These are phyloP conservation scores for Archocentrus centrarchus DNA, from an alignment of 2,113 vertebrate genomes.

Conservation along the genomic window DNA sequence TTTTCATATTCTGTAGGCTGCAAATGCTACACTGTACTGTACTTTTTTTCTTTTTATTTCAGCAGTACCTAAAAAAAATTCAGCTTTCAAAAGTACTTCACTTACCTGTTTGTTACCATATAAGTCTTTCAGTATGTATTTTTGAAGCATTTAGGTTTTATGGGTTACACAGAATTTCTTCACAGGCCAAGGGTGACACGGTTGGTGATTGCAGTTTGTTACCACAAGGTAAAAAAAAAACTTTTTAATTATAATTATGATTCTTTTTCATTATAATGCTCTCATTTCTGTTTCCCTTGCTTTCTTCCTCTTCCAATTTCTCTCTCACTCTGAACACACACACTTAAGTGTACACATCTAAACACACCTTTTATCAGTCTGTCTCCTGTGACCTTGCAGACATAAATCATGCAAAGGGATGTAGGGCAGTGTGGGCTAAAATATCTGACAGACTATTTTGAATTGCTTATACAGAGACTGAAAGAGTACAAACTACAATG, in stretches of 20 bases:
- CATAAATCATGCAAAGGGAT: neutral
- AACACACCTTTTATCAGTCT: neutral
- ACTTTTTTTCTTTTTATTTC: too few species aligned
- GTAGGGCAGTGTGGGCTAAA: neutral
- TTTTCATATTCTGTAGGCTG: neutral
- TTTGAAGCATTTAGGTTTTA: too few species aligned
- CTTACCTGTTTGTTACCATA: too few species aligned
- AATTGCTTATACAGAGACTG: neutral
- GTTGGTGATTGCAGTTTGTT: neutral
- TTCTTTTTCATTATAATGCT: neutral
- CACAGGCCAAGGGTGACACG: neutral
- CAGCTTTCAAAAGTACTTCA: too few species aligned
- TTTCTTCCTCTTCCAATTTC: neutral
- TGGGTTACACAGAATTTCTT: neutral
- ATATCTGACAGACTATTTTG: neutral
- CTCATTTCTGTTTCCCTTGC: neutral
- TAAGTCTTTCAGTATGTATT: too few species aligned
- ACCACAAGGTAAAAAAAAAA: neutral
- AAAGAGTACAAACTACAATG: neutral
- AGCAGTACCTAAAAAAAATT: too few species aligned
- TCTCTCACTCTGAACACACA: neutral
- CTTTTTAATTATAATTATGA: neutral
- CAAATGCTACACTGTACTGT: neutral
- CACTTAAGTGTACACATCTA: slow-evolving; percentile 6
- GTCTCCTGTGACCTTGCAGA: neutral